A percentile compares a stretch with the other conserved stretches of the same genome.
Conservation (phyloP, 2,113 vertebrate species). For the Dasyprocta punctata region DNA sequence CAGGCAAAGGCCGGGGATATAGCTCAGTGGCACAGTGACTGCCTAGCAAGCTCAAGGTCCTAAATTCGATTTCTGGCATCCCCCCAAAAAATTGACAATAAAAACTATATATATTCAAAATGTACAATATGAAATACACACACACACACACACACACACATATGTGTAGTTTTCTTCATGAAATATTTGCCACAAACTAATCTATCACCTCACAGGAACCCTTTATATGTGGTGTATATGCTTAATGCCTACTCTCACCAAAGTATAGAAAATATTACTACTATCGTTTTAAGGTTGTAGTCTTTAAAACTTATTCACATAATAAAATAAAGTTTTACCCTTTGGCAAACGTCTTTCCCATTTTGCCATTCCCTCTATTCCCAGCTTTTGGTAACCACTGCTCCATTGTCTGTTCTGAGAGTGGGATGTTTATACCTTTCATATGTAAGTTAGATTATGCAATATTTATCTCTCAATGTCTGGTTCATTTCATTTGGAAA, state of each 20-base stretch:
- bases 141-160: neutral
- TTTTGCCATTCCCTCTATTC: neutral
- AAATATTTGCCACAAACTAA: neutral
- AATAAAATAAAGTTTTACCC: neutral
- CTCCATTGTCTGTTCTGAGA: neutral
- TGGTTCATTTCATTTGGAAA: neutral
- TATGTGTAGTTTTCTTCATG: neutral
- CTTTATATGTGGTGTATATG: neutral
- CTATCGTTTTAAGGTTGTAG: no score
- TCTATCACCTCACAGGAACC: neutral
- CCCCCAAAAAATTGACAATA: no score
- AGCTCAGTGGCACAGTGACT: no score
- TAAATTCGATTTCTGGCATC: no score
- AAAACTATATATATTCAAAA: neutral
- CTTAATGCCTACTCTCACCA: neutral
- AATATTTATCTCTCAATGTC: neutral
- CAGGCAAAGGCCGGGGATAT: no score
- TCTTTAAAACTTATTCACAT: neutral
- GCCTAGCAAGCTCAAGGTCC: no score
- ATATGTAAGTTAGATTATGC: neutral
- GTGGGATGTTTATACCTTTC: no score
- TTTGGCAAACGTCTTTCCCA: no score
- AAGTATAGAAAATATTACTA: neutral
- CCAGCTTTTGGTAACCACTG: no score
- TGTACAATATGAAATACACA: neutral